Evolutionary conservation across 2,888 invertebrate genomes (phyloP), one percentile per base, ranked within the genome.

Genomic region (Lepidocyrtinus sp.): DNA sequence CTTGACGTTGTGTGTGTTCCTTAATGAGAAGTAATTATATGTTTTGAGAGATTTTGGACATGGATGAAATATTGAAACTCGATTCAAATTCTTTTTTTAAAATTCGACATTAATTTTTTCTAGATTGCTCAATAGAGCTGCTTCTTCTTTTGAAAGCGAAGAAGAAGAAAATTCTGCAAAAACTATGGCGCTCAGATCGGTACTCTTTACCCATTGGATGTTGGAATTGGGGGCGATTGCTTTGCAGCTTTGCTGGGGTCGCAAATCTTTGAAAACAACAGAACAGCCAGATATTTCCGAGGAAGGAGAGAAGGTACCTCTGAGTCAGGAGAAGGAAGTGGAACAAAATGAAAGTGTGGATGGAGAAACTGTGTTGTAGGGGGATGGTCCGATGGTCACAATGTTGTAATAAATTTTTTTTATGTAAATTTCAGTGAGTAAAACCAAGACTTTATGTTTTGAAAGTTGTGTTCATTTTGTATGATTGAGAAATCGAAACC

Each of bases 181-280:
- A 64, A 26, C 81, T n/a, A 83, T 83, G 82, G 82, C 80, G n/a
- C 69, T 82, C 17, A 50, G 85, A 50, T 68, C 81, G n/a, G 82
- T 85, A 12, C 68, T 83, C 1, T 86, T 86, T 69, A 75, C 85
- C 3, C 86, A 86, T 70, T 86, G 86, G 86, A 61, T 85, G 46
- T 75, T 86, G 21, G 86, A 86, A 75, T 55, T 86, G n/a, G 83
- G 75, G n/a, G 86, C 86, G 9, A 86, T 86, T 76, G 75, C 85
- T 15, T 80, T 85, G 36, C 85, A 85, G 46, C 67, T 80, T 1
- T 82, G 83, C 50, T 86, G 85, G 85, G 77, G 77, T 61, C 26
- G 72, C 24, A 17, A 27, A 25, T 36, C 67, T 1, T 36, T 77
- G 65, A 68, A 45, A 19, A 24, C 62, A 61, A 5, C 22, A 69